Evolutionary conservation across 1,140 invertebrate genomes (phyloP), one percentile per base, ranked within the genome.

Genomic region (Ips typographus): DNA sequence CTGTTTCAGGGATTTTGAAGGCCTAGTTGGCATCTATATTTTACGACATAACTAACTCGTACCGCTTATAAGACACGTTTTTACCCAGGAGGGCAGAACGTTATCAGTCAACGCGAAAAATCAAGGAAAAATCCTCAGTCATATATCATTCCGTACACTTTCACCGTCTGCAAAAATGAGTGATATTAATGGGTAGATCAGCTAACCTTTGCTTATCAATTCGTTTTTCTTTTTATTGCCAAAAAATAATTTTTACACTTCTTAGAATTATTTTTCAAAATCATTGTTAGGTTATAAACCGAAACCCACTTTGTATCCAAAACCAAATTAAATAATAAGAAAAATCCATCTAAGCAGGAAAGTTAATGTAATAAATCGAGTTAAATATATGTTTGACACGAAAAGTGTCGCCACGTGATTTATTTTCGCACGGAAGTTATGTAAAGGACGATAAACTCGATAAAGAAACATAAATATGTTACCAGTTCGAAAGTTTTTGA

Each of bases 381-480:
- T 38, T 61, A 47, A 68, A 68, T 52, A 52, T 68, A 61, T 68
- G 39, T 60, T 55, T 68, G 65, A 68, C 65, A 39, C 65, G 58
- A 68, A 57, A 57, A 68, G 65, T 68, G 65, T 68, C 65, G 65
- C 58, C 57, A 61, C 38, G 39, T 69, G 60, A 69, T 69, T 69
- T 69, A 69, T 69, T 69, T 63, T 63, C 49, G 59, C 60, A 49
- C 59, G 42, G 52, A 40, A 59, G 59, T 69, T 60, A 69, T 62
- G 67, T 61, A 61, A 69, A 63, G 42, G 67, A 69, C 53, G 67
- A 63, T 62, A 69, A 69, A 66, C 65, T 66, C 65, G 65, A 66
- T 66, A 66, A 69, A 61, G 58, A 62, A 69, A 69, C 67, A 69
- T 69, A 69, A 69, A 69, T 63, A 63, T 69, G 67, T 69, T 69